Conservation (phyloP, 2,888 invertebrate genomes). For the Nemurella pictetii region DNA sequence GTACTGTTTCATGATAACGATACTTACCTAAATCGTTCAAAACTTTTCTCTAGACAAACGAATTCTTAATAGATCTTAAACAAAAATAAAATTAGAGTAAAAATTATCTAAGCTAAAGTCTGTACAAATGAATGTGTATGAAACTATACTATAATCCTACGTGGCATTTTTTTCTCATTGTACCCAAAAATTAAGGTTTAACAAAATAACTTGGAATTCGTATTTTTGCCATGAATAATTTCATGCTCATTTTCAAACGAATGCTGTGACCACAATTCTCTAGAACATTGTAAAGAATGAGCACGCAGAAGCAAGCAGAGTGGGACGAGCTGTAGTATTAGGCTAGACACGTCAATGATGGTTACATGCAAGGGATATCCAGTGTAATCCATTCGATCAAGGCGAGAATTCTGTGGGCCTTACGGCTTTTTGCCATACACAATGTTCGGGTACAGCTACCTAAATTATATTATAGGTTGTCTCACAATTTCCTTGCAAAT, state of each 20-base stretch:
- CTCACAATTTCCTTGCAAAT: conserved; percentile 17
- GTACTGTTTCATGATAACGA: background rate
- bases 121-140: conserved; percentile 24
- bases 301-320: no score
- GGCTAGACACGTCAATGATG: no score
- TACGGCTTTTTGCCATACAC: background rate
- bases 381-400: background rate
- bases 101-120: conserved; percentile 11
- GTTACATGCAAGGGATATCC: background rate
- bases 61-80: conserved; percentile 9
- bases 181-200: background rate
- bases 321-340: no score
- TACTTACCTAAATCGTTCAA: background rate
- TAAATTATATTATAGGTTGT: background rate
- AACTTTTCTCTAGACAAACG: conserved; percentile 15
- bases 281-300: no score
- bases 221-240: conserved; percentile 11
- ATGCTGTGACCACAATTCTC: conserved; percentile 13
- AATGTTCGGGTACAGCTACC: background rate
- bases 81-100: background rate
- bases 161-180: background rate
- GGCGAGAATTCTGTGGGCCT: background rate
- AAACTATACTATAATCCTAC: background rate
- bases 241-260: conserved; percentile 19
- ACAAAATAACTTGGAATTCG: background rate